Evolutionary conservation across 2,797 vertebrate species (phyloP).

Genomic region (Ibycter americanus): DNA sequence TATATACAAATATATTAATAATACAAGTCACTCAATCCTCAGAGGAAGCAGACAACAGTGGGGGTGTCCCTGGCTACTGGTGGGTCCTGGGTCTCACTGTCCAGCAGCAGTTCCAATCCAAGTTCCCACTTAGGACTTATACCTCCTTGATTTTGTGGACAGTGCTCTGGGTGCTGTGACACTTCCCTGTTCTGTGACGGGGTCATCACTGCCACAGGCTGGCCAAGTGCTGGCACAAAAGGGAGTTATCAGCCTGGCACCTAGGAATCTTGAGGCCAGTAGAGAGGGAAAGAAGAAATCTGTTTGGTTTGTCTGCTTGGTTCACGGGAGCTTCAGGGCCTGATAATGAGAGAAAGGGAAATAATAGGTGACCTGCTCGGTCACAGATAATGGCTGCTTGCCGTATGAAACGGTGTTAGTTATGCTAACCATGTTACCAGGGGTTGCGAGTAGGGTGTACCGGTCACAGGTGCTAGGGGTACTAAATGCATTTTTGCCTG

Average conservation of each 20-base stretch:
- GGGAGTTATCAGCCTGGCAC: not conserved
- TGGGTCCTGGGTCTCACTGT: not conserved
- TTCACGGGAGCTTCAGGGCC: not conserved
- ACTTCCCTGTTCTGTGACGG: not conserved
- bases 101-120: not conserved
- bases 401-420: not conserved
- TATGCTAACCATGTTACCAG: not conserved
- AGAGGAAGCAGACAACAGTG: not conserved
- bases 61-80: not conserved
- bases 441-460: not conserved
- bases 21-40: rapidly evolving
- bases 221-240: not conserved
- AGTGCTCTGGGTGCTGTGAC: not conserved
- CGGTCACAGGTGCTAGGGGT: not conserved
- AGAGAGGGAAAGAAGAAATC: not conserved
- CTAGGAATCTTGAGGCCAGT: not conserved
- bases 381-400: not conserved
- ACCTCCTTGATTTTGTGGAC: not conserved
- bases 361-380: rapidly evolving
- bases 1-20: not conserved
- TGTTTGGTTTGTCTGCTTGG: not conserved
- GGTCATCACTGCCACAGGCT: not conserved
- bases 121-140: not conserved
- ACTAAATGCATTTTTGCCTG: not conserved
- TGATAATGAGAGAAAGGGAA: not conserved